phyloP scores from a whole-genome alignment of 2,113 vertebrate species.

The Xenopus borealis region DNA sequence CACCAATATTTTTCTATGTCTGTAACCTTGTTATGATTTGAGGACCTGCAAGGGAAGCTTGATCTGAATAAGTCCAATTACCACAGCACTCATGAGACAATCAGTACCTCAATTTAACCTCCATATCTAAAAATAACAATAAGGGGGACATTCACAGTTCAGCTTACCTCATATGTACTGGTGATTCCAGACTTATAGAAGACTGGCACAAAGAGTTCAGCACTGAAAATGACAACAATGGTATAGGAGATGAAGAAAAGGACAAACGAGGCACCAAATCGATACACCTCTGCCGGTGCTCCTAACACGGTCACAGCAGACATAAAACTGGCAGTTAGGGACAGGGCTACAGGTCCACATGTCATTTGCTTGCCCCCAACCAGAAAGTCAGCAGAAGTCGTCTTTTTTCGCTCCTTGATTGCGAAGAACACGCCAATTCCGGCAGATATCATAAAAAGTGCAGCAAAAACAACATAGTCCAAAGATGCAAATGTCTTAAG shows the following conservation, averaged over 20 bases:
- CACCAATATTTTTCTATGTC: too few species aligned
- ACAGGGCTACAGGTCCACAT: slow-evolving; percentile 77
- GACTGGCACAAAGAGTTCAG: slow-evolving; percentile 78
- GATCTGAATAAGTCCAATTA: too few species aligned
- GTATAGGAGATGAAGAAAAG: slow-evolving; percentile 69
- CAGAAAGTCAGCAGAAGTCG: slow-evolving; percentile 73
- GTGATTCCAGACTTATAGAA: slow-evolving; percentile 85
- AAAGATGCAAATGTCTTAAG: slow-evolving; percentile 68
- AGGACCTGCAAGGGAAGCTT: too few species aligned
- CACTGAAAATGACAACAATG: slow-evolving; percentile 67
- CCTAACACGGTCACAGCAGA: slow-evolving; percentile 82
- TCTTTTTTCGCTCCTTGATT: slow-evolving; percentile 78
- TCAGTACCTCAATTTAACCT: background rate
- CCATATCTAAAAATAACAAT: too few species aligned
- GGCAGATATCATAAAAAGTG: slow-evolving; percentile 72
- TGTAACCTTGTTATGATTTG: too few species aligned
- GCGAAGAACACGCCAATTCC: slow-evolving; percentile 82
- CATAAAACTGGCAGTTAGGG: slow-evolving; percentile 85
- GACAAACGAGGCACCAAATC: slow-evolving; percentile 71
- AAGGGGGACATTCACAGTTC: background rate
- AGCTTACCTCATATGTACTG: slow-evolving; percentile 83
- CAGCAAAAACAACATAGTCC: slow-evolving; percentile 80
- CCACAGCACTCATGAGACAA: too few species aligned
- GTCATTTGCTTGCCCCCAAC: slow-evolving; percentile 76
- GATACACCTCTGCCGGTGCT: slow-evolving; percentile 76